Evolutionary conservation across 1,140 invertebrate species (phyloP), one percentile per base, ranked within the genome.

Genomic region (Drosophila lacteicornis): DNA sequence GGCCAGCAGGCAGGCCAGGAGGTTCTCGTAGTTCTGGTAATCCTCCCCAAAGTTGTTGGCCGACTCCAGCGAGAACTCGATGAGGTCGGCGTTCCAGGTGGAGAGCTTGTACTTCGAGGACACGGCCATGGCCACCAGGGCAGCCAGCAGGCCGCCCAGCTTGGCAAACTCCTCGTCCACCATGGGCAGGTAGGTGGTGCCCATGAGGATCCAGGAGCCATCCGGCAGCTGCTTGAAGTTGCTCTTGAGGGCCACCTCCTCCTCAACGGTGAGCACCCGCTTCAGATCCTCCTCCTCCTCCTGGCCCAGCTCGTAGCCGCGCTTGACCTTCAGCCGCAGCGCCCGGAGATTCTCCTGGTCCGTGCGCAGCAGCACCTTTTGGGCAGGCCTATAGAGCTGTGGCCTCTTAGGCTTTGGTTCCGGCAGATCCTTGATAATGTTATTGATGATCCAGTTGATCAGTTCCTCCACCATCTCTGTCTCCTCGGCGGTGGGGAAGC

Each of bases 161-260:
- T 91, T 92, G 36, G 78, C 78, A 68, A 83, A 82, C 46, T 91
- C 87, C n/a, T 82, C 85, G 46, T 91, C 82, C 38, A 90, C 49
- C 5, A 70, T 73, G 7, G 87, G 91, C 51, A 92, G 55, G n/a
- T 79, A 70, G 2, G 79, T 80, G 47, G 66, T 70, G 25, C 91
- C 91, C 69, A 83, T 66, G 2, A 92, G 76, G 56, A 92, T 87
- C 82, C 91, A 92, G 4, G 87, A 75, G 5, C 91, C 88, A 51
- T 92, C 92, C 2, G 91, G 91, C 17, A 92, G 38, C 4, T 66
- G 69, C 11, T 73, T 45, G 30, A 91, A 92, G 65, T 92, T 92
- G 36, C 66, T 79, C 36, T 79, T 87, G 1, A 87, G 55, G 9
- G 67, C 67, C n/a, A 92, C 43, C 56, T 92, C 91, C 27, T 92